These are phyloP conservation scores for Acanthacorydalis orientalis DNA, from an alignment of 2,888 invertebrate genomes.

Conservation along the genomic window DNA sequence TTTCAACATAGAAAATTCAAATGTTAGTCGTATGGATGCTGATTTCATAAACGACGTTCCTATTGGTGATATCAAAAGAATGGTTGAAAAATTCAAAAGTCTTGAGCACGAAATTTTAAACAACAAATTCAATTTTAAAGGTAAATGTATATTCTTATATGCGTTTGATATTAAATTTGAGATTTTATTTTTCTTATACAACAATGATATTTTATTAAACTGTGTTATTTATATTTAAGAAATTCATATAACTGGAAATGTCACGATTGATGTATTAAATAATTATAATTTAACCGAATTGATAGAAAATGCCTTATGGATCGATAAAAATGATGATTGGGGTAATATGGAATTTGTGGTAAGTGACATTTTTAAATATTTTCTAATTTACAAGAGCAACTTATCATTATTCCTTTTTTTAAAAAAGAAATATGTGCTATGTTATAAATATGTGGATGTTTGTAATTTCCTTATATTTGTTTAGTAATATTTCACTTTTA, in stretches of 20 bases:
- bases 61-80: conserved; percentile 18
- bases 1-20: conserved; percentile 20
- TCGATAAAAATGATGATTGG: conserved; percentile 16
- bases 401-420: too few species aligned
- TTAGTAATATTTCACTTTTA: too few species aligned
- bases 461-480: too few species aligned
- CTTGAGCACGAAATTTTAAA: conserved; percentile 20
- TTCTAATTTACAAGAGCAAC: too few species aligned
- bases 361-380: too few species aligned
- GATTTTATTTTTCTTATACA: not conserved
- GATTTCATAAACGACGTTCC: conserved; percentile 22
- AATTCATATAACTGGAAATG: conserved; percentile 20
- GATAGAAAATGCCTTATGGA: conserved; percentile 23
- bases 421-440: too few species aligned
- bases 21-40: conserved; percentile 12
- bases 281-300: conserved; percentile 14
- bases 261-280: conserved; percentile 22
- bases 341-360: too few species aligned
- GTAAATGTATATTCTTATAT: too few species aligned
- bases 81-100: conserved; percentile 17
- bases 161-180: too few species aligned
- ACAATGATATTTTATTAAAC: not conserved
- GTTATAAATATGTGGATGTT: too few species aligned
- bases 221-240: conserved; percentile 14
- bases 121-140: conserved; percentile 25